A percentile compares a stretch with the other conserved stretches of the same genome.
These are phyloP conservation scores for Merodon equestris DNA, from an alignment of 2,888 invertebrate genomes.

Conservation along the genomic window DNA sequence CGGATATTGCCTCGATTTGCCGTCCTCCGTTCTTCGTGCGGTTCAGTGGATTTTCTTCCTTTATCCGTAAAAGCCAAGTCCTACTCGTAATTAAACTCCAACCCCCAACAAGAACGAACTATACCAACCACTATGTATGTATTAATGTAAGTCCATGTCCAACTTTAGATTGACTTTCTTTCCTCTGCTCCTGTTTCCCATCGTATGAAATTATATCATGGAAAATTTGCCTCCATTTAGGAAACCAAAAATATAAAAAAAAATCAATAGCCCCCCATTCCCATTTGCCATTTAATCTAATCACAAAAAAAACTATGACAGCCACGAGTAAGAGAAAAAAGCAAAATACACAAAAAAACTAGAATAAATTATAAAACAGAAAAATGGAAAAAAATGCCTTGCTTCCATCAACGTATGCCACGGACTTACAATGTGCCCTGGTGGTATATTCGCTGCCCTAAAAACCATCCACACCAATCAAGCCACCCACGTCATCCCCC, in stretches of 20 bases:
- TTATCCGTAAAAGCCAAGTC: too few species aligned
- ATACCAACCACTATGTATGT: too few species aligned
- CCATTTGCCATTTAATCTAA: slow-evolving; percentile 55
- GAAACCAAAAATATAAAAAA: slow-evolving; percentile 27
- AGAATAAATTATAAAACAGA: slow-evolving; percentile 65
- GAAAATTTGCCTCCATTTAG: not conserved
- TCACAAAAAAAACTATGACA: slow-evolving; percentile 54
- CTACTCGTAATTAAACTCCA: not conserved
- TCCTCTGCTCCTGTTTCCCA: too few species aligned
- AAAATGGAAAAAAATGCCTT: slow-evolving; percentile 28
- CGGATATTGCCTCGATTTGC: slow-evolving; percentile 53
- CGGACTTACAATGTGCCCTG: not conserved
- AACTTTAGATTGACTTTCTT: too few species aligned
- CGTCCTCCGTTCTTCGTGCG: slow-evolving; percentile 10
- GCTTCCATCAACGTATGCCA: slow-evolving; percentile 53
- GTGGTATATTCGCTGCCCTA: slow-evolving; percentile 27
- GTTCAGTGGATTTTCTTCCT: slow-evolving; percentile 30
- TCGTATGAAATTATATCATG: slow-evolving; percentile 6
- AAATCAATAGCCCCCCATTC: slow-evolving; percentile 48
- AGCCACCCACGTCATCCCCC: slow-evolving; percentile 6
- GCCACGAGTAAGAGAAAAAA: slow-evolving; percentile 45
- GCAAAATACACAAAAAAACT: slow-evolving; percentile 64
- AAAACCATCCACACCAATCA: slow-evolving; percentile 11
- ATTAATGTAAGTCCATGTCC: too few species aligned
- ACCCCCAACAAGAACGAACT: too few species aligned